Evolutionary conservation across 2,113 vertebrate species (phyloP), one percentile per base, ranked within the genome.

Genomic region (Nerophis ophidion): DNA sequence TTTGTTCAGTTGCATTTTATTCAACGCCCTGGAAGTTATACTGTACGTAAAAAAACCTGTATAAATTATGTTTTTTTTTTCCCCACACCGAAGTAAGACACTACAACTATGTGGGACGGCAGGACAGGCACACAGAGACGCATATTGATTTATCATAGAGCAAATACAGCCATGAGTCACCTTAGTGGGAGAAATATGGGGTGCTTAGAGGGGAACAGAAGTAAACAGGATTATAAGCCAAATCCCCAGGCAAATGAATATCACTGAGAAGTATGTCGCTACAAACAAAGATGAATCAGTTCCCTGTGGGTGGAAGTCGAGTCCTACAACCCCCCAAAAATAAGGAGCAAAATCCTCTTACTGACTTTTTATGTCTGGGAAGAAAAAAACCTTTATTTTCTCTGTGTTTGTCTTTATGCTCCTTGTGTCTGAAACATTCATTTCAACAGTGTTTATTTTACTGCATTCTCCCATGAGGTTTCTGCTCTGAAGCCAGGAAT

Each of bases 221-320:
- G 83, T 81, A 88, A 89, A 88, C 82, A 82, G 79, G 87, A 88
- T 89, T 87, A 87, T 84, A 84, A 88, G 82, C 84, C 77, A 76
- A 72, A 48, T 74, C 88, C 66, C 54, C 45, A 74, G 84, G 83
- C 80, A 75, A 81, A 82, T 82, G 76, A 80, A 84, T 77, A 78
- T 83, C 76, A 84, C 71, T 78, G 62, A 86, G 67, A 77, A 75
- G 74, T 77, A 68, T 75, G 77, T 72, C 62, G 66, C 76, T 71
- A 70, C 72, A 82, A 78, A 75, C 75, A 85, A 72, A 65, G 74
- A 87, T 84, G 80, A 86, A 77, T 87, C 79, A 75, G 63, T 57
- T 54, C 48, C 70, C 75, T 60, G 45, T 49, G 70, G 73, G 63
- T 49, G 59, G 50, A 72, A 73, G 75, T 79, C 34, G 64, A 69